Percentiles rank a stretch among this genome's conserved stretches.
phyloP scores from a whole-genome alignment of 1,140 invertebrate species.

The Zaprionus capensis region DNA sequence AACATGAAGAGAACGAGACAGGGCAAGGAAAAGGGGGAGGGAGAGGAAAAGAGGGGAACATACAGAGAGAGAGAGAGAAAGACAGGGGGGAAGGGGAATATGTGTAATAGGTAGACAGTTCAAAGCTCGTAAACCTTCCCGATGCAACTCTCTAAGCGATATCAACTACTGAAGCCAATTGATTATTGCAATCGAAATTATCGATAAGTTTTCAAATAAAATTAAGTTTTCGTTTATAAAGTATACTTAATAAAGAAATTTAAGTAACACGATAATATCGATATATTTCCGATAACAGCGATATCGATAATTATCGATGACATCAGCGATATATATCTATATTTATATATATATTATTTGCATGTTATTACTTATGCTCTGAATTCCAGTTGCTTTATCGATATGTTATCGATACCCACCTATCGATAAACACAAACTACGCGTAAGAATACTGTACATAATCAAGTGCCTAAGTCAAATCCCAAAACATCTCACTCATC shows the following conservation, averaged over 20 bases:
- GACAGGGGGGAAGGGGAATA: not conserved
- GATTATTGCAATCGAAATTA: not conserved
- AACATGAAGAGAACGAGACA: not conserved
- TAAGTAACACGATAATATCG: no score
- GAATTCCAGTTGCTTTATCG: no score
- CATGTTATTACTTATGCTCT: no score
- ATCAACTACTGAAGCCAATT: not conserved
- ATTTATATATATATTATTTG: not conserved
- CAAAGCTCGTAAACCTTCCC: not conserved
- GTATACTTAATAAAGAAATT: not conserved
- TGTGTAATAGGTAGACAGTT: not conserved
- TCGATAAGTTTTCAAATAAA: not conserved
- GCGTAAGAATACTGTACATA: no score
- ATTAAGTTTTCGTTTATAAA: not conserved
- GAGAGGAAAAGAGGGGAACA: not conserved
- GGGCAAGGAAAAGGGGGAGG: not conserved
- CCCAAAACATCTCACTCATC: no score
- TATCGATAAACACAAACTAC: not conserved
- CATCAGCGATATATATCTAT: not conserved
- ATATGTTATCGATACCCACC: not conserved
- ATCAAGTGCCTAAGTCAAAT: no score
- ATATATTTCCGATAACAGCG: no score
- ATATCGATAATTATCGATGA: not conserved
- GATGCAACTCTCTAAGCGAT: not conserved
- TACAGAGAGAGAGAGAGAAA: not conserved